Evolutionary conservation across 2,888 invertebrate genomes (phyloP), one percentile per base, ranked within the genome.

Genomic region (Sipha maydis): DNA sequence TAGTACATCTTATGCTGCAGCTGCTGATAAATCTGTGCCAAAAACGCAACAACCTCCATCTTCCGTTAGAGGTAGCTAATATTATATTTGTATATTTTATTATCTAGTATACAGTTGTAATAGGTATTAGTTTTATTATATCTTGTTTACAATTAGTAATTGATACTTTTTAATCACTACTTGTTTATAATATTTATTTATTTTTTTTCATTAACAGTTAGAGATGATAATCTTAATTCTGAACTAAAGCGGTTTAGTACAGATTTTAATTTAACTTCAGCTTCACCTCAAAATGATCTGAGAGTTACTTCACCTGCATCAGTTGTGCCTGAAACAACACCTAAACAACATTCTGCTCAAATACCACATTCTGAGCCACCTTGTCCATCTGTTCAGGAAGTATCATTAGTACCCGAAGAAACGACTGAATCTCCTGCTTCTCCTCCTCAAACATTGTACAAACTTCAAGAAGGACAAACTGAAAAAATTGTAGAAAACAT

Each of bases 201-300:
- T 61, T 28, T 69, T 71, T 89, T 89, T 71, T 21, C 77, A 31
- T 69, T 89, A 88, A 28, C 61, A 90, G 90, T 90, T 56, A 90
- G 91, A 34, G 91, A 91, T 76, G 90, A 91, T 75, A 88, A 28
- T 88, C 88, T 88, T 61, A 75, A 90, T 25, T 89, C 90, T 25
- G 96, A 96, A 89, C 92, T 97, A 88, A 94, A 96, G 90, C 95
- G 96, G 91, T 97, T 97, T 92, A 94, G 95, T 0, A 94, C 95
- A 91, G 96, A 97, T 90, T 97, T 97, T 92, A 96, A 96, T 92
- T 91, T 97, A 91, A 92, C 93, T 34, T 54, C 80, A 2, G 89
- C 89, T 75, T 61, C 85, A 5, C 34, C 85, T 25, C 85, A 78
- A 89, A 84, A 56, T 77, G 77, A 84, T 38, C 89, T 56, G 38